These are phyloP conservation scores for Xiphias gladius DNA, from an alignment of 2,113 vertebrate genomes.

Conservation along the genomic window DNA sequence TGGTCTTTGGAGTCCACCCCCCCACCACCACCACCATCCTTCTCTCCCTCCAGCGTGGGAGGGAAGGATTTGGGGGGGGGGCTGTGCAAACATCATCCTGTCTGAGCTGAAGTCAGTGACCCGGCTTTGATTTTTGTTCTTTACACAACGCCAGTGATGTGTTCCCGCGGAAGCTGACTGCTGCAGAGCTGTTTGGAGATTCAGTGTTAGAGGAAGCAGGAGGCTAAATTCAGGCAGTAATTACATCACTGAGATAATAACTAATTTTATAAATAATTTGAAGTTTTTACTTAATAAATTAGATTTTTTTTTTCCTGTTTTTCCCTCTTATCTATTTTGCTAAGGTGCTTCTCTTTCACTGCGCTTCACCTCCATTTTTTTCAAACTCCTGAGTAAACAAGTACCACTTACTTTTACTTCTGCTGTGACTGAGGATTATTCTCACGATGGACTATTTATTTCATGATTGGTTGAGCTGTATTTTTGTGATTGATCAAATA, in stretches of 20 bases:
- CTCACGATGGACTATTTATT: no score
- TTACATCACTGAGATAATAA: not conserved
- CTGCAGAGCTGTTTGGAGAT: not conserved
- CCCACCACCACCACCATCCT: not conserved
- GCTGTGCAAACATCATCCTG: not conserved
- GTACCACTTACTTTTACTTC: no score
- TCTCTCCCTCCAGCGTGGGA: not conserved
- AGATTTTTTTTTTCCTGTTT: no score
- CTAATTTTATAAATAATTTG: no score
- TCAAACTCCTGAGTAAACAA: no score
- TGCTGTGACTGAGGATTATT: no score
- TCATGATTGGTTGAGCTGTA: no score
- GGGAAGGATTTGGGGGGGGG: not conserved
- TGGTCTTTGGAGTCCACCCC: not conserved
- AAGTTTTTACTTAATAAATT: not conserved
- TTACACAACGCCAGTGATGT: not conserved
- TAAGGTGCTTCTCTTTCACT: not conserved
- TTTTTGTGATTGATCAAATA: no score
- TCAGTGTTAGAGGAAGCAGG: not conserved
- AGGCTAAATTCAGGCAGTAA: not conserved
- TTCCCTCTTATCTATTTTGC: not conserved
- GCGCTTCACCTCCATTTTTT: no score
- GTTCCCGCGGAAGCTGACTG: not conserved
- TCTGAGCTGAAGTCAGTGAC: conserved; percentile 31
- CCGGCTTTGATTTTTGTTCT: conserved; percentile 39